Base-by-base conservation (phyloP, 2,113 vertebrate genomes). In the Bufo gargarizans region DNA sequence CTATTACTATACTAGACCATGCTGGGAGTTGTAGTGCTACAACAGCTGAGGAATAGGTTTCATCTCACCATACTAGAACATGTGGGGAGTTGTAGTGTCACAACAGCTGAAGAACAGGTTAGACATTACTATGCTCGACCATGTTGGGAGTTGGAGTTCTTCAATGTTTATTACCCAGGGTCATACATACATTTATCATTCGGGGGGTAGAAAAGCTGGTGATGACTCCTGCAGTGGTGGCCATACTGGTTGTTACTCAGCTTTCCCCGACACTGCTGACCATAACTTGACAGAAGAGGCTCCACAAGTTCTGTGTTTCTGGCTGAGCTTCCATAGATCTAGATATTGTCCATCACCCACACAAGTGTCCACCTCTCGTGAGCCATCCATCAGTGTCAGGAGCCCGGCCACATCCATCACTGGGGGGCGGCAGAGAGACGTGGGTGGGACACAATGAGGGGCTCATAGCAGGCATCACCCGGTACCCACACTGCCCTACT, bases 401-500 rank as follows among this genome's bases (percentile, higher is more conserved):
- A 20, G 20, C 9, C 45, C 12, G 10, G 3, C 14, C 33, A 33
- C 33, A 33, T 33, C 20, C 45, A 16, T 2, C 59, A 55, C 16
- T n/a, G 49, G 47, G 65, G 56, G 76, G 11, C 13, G 17, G 1
- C 16, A 17, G 63, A 17, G 63, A 56, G 49, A 87, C 56, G 86
- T 88, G 86, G 86, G 86, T 17, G 79, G 53, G 53, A 72, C 20
- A 69, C n/a, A 82, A 71, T 76, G 20, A 8, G 53, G 45, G 55
- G 55, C 49, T 74, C 12, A 17, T 2, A 17, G 61, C 67, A 55
- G 65, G 20, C 63, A 19, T 17, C 55, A 47, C 77, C 67, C 33
- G n/a, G 16, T 74, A n/a, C 33, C 67, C 43, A 17, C 55, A n/a
- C 19, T 71, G 85, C 16, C 58, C 14, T 59, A 3, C 56, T 86